Base-by-base conservation (phyloP, 1,140 invertebrate genomes). In the Aphis gossypii region DNA sequence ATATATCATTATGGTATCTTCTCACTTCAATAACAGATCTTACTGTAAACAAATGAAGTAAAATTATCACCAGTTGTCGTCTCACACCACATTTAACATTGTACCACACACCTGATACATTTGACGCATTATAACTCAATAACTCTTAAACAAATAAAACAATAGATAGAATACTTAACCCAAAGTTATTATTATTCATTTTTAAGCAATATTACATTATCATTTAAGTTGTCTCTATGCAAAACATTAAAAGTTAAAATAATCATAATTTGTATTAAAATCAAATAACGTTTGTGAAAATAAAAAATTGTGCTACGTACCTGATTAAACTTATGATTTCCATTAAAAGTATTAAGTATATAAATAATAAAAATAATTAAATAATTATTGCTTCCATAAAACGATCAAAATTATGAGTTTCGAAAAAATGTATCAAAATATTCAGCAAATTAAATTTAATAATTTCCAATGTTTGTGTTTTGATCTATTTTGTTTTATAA, bases 301-400 rank as follows among this genome's bases (percentile, higher is more conserved):
- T 48, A 48, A 6, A 44, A 87, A 48, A 48, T 48, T 48, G 38
- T 87, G 18, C 46, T 48, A 87, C 46, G 86, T 87, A 87, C 86
- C 86, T 87, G 46, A 87, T 48, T 87, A 87, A 87, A 21, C 25
- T 35, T 48, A 48, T 87, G 11, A 87, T 87, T n/a, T 87, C n/a
- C 30, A 48, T 51, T 87, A 35, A 87, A 87, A 25, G 14, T 87
- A 46, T 87, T n/a, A 87, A 46, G 9, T 44, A 41, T 30, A 76
- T 76, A 76, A n/a, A 76, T 76, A n/a, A 76, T 76, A 41, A 86
- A 86, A 84, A 51, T 51, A 51, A 51, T 51, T 18, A 44, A 86
- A 44, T 46, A 48, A 46, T 87, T 25, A 87, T 46, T 44, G 35
- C 60, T 87, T 46, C 23, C n/a, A n/a, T 35, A 87, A 35, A 87